phyloP scores from a whole-genome alignment of 1,140 invertebrate genomes.

The Drosophila equinoxialis region DNA sequence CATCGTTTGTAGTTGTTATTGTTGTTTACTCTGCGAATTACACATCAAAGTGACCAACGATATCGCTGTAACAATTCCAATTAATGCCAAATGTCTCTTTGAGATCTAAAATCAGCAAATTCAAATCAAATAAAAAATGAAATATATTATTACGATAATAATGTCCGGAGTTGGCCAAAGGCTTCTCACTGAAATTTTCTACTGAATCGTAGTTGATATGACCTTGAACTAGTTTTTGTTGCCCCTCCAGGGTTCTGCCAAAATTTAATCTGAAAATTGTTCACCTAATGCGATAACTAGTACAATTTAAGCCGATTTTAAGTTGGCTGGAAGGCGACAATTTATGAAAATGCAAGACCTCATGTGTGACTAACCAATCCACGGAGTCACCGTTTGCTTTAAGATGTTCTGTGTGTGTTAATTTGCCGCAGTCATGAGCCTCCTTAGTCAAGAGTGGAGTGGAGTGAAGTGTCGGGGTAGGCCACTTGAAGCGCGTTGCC shows the following conservation, averaged over 20 bases:
- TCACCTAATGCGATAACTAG: constrained; percentile 59
- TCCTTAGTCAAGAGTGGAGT: constrained; percentile 23
- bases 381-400: constrained; percentile 21
- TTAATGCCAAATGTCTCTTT: constrained; percentile 14
- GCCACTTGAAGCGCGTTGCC: constrained; percentile 59
- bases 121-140: background rate
- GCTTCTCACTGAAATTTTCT: too few species aligned
- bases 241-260: background rate
- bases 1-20: constrained; percentile 5
- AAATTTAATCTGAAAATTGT: constrained; percentile 27
- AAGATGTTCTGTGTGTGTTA: constrained; percentile 70
- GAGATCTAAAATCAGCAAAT: background rate
- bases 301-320: constrained; percentile 47
- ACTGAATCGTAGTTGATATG: background rate
- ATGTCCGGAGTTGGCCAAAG: too few species aligned
- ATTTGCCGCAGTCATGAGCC: constrained; percentile 75
- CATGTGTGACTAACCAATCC: constrained; percentile 13
- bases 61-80: constrained; percentile 5
- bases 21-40: constrained; percentile 9
- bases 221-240: background rate
- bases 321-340: constrained; percentile 52
- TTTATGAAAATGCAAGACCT: constrained; percentile 60
- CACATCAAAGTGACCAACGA: background rate
- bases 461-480: constrained; percentile 8
- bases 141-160: background rate